Evolutionary conservation across 2,113 vertebrate genomes (phyloP).

Genomic region (Arvicanthis niloticus): DNA sequence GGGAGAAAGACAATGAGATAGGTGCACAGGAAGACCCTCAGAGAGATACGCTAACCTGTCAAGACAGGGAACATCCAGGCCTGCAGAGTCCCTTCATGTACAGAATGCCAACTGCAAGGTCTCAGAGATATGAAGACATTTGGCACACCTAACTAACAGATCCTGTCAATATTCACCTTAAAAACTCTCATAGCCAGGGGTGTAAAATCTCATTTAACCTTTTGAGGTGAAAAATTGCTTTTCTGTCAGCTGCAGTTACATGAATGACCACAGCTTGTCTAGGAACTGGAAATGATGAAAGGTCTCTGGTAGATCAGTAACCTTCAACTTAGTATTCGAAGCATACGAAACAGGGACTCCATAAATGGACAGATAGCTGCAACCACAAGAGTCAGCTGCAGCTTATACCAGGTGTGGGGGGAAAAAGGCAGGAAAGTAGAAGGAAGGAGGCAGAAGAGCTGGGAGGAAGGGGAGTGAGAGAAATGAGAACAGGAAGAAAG

Average conservation of each 20-base stretch:
- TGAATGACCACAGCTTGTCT: neutral
- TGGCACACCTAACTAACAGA: neutral
- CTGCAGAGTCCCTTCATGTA: neutral
- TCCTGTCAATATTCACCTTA: conserved; percentile 1
- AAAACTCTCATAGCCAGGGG: neutral
- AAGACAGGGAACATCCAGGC: neutral
- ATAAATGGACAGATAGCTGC: neutral
- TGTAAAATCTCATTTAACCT: conserved; percentile 35
- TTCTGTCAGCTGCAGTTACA: conserved; percentile 34
- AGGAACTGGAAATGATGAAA: neutral
- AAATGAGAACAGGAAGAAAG: neutral
- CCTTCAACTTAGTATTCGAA: neutral
- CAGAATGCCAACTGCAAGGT: neutral
- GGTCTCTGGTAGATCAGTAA: neutral
- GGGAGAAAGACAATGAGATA: neutral
- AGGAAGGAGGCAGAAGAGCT: neutral
- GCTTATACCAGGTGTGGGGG: neutral
- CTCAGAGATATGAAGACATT: neutral
- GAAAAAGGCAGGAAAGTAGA: neutral
- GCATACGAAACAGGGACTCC: neutral
- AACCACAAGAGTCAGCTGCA: neutral
- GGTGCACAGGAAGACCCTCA: neutral
- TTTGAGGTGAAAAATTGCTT: conserved; percentile 55
- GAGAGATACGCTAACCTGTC: neutral
- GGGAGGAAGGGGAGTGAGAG: fast-evolving